Conservation (phyloP, 2,797 vertebrate species). For the Eutrigla gurnardus region DNA sequence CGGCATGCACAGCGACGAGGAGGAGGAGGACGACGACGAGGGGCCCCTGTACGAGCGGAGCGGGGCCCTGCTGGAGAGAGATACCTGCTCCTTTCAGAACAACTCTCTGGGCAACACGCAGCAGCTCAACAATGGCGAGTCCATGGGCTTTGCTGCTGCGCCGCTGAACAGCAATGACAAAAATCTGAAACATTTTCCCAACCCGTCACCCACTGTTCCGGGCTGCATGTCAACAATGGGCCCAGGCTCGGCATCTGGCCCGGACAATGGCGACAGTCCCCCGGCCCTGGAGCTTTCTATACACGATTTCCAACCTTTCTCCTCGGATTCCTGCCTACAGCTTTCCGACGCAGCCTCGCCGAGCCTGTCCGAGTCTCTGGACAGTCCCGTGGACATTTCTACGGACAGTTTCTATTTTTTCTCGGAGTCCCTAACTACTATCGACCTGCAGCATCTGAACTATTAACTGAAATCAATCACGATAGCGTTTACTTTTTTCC, state of each 20-base stretch:
- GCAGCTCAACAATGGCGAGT: slow-evolving; percentile 94
- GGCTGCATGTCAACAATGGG: slow-evolving; percentile 98
- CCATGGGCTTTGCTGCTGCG: slow-evolving; percentile 91
- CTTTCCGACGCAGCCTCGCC: slow-evolving; percentile 96
- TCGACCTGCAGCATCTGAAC: slow-evolving; percentile 98
- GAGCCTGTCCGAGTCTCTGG: slow-evolving; percentile 94
- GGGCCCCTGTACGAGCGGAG: slow-evolving; percentile 91
- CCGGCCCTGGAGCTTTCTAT: slow-evolving; percentile 96
- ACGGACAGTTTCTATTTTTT: slow-evolving; percentile 99
- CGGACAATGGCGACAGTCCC: slow-evolving; percentile 96
- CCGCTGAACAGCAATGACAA: slow-evolving; percentile 98
- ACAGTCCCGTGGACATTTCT: slow-evolving; percentile 97
- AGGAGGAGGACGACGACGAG: slow-evolving; percentile 85
- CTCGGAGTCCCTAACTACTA: slow-evolving; percentile 97
- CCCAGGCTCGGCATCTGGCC: slow-evolving; percentile 95
- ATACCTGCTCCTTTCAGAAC: slow-evolving; percentile 95
- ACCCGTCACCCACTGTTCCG: slow-evolving; percentile 97
- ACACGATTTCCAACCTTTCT: slow-evolving; percentile 97
- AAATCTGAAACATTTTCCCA: slow-evolving; percentile 99
- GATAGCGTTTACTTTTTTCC: slow-evolving; percentile 82
- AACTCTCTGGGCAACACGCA: slow-evolving; percentile 90
- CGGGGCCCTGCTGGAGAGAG: slow-evolving; percentile 94
- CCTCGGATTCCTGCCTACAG: slow-evolving; percentile 97
- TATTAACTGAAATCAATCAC: slow-evolving; percentile 87
- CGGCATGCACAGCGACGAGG: slow-evolving; percentile 91